phyloP scores from a whole-genome alignment of 2,797 vertebrate genomes.

The Neosilurus mollespiculum region DNA sequence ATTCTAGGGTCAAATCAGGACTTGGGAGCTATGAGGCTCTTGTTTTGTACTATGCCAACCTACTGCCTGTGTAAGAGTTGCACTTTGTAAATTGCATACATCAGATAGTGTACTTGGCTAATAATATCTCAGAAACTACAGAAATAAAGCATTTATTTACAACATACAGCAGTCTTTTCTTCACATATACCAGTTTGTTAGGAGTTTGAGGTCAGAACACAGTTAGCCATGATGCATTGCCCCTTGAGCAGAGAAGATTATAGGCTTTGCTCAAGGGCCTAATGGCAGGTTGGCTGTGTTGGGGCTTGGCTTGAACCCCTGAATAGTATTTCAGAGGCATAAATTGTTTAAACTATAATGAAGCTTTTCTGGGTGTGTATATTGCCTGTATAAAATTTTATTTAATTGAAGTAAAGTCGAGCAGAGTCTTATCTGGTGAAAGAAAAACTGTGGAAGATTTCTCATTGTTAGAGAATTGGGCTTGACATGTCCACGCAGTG shows the following conservation, averaged over 20 bases:
- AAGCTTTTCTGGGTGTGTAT: not conserved
- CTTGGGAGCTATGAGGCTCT: not conserved
- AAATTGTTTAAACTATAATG: not conserved
- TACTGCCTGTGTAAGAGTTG: not conserved
- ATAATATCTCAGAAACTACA: not conserved
- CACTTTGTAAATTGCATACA: not conserved
- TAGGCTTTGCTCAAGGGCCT: not conserved
- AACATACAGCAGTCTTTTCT: not conserved
- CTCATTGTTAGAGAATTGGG: not conserved
- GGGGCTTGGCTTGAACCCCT: not conserved
- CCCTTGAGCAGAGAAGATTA: not conserved
- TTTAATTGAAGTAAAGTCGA: not conserved
- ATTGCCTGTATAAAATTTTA: too few species aligned
- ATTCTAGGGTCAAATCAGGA: not conserved
- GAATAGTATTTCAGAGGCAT: not conserved
- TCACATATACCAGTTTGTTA: not conserved
- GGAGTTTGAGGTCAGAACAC: not conserved
- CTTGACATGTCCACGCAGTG: not conserved
- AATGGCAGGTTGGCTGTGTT: not conserved
- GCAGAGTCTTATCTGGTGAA: not conserved
- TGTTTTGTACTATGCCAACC: not conserved
- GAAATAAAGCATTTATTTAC: not conserved
- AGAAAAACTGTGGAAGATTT: not conserved
- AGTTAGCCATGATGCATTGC: not conserved
- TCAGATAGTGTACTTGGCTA: not conserved